These are phyloP conservation scores for Gastrophryne carolinensis DNA, from an alignment of 2,797 vertebrate genomes.

Conservation along the genomic window DNA sequence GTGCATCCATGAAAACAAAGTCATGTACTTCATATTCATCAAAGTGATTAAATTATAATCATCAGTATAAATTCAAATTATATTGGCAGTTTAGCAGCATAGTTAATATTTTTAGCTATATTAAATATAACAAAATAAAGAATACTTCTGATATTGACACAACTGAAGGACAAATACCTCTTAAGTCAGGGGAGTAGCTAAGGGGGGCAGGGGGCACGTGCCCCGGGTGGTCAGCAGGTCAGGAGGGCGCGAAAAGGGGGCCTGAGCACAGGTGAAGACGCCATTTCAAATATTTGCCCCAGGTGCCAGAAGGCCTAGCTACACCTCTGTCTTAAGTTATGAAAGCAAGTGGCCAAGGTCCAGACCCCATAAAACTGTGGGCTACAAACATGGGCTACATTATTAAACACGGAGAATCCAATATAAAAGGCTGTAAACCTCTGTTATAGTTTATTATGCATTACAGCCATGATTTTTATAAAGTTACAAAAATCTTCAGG, in stretches of 20 bases:
- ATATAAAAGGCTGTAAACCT: conserved; percentile 52
- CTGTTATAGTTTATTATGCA: neutral
- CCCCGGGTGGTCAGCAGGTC: too few relatives aligned
- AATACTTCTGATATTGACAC: conserved; percentile 51
- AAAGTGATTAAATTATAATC: conserved; percentile 62
- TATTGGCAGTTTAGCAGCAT: conserved; percentile 72
- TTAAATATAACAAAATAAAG: conserved; percentile 73
- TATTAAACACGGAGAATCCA: conserved; percentile 36
- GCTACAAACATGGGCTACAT: conserved; percentile 54
- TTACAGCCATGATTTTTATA: neutral
- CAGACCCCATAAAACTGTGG: conserved; percentile 29
- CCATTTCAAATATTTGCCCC: too few relatives aligned
- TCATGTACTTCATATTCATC: conserved; percentile 68
- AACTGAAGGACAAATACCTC: conserved; percentile 20
- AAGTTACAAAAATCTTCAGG: neutral
- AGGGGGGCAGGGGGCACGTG: too few relatives aligned
- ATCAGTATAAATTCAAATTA: conserved; percentile 62
- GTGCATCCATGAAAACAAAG: conserved; percentile 4
- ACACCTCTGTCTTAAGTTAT: conserved; percentile 47
- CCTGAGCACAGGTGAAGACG: too few relatives aligned
- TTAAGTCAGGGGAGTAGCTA: too few relatives aligned
- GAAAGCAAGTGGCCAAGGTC: conserved; percentile 4
- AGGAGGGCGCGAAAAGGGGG: too few relatives aligned
- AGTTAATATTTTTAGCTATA: conserved; percentile 66
- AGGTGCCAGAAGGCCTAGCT: too few relatives aligned